Evolutionary conservation across 2,888 invertebrate genomes (phyloP).

Genomic region (Phengaris alcon): DNA sequence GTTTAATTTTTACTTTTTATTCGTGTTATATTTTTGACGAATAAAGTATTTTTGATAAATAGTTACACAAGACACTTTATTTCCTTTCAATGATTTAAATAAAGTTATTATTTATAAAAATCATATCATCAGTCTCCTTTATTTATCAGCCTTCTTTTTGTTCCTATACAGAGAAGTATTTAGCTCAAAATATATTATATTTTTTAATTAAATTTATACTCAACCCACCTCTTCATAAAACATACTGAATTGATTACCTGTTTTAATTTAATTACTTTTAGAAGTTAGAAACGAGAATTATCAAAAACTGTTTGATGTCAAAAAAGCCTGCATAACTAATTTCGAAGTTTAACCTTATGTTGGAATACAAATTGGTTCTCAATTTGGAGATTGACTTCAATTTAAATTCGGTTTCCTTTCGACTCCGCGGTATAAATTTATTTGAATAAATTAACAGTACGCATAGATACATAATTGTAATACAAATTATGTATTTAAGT

Average conservation of each 20-base stretch:
- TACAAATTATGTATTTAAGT: constrained; percentile 12
- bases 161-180: too few species aligned
- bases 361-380: constrained; percentile 20
- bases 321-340: constrained; percentile 14
- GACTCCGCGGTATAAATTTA: constrained; percentile 2
- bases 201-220: background rate
- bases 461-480: constrained; percentile 16
- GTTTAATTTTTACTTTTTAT: constrained; percentile 11
- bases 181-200: too few species aligned
- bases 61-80: too few species aligned
- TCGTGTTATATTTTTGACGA: background rate
- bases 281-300: constrained; percentile 9
- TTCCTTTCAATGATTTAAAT: too few species aligned
- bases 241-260: background rate
- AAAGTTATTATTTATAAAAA: too few species aligned
- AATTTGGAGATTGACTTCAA: constrained; percentile 13
- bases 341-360: constrained; percentile 13
- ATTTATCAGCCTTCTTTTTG: too few species aligned
- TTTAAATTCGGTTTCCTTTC: constrained; percentile 19
- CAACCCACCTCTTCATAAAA: background rate
- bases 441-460: constrained; percentile 10
- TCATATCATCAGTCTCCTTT: too few species aligned
- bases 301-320: constrained; percentile 7
- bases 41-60: background rate
- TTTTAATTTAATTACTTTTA: constrained; percentile 1